Base-by-base conservation (phyloP, 1,140 invertebrate genomes). In the Gonioctena quinquepunctata region DNA sequence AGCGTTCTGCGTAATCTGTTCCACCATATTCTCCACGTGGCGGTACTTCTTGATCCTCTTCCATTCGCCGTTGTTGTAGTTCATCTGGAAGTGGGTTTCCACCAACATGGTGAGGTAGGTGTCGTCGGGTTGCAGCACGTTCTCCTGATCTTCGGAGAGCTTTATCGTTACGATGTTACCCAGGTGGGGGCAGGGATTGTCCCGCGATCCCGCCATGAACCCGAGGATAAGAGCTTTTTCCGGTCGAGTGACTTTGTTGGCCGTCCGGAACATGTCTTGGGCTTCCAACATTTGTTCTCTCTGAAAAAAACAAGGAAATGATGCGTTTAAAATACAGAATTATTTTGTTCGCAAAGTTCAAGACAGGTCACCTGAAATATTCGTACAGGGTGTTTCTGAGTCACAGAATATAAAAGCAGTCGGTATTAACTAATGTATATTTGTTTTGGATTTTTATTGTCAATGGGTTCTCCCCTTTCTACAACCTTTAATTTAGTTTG, bases 191-290 rank as follows among this genome's bases (percentile, higher is more conserved):
- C 95, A 96, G 0, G 96, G 96, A 85, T 98, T 97, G 77, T 96
- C 95, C 87, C 95, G 89, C 4, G 94, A 94, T 1, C 97, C 97
- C 73, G 96, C 96, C 95, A 99, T 98, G 79, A 99, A 99, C 70
- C 96, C 96, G 21, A 99, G 88, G 80, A 99, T 99, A 27, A 98
- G 90, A 42, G 96, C 96, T 81, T 99, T 99, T 77, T 99, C 96
- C 2, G 96, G 96, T 74, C 96, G 85, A 1, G 96, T 98, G 48
- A 98, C 95, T 83, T 94, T 93, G 82, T 98, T 98, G 25, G 96
- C 96, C 74, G 93, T 96, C 66, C 92, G 88, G 87, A 99, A 99
- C 94, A 98, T 98, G 83, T 98, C 95, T 84, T 98, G 96, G 1
- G 96, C 96, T 84, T 97, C 95, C 77, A 96, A 86, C 90, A 98